phyloP scores from a whole-genome alignment of 2,797 vertebrate species.

The Nothura maculosa region DNA sequence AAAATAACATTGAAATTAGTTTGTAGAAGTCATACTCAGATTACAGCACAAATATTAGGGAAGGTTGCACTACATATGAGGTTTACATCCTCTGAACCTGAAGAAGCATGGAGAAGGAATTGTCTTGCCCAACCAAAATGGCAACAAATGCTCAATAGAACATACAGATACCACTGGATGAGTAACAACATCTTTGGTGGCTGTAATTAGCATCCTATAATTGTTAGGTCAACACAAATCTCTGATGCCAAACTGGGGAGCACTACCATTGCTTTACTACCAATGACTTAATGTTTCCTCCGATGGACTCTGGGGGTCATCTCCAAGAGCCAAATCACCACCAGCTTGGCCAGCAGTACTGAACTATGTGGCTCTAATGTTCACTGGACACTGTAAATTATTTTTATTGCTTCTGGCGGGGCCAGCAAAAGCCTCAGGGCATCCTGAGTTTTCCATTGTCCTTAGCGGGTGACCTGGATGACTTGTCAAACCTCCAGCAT shows the following conservation, averaged over 20 bases:
- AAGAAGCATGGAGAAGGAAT: not conserved
- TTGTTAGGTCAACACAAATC: not conserved
- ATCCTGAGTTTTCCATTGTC: not conserved
- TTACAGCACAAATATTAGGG: not conserved
- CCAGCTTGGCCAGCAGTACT: not conserved
- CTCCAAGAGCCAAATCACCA: not conserved
- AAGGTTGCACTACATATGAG: not conserved
- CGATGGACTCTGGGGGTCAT: not conserved
- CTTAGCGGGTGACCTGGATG: not conserved
- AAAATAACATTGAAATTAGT: not conserved
- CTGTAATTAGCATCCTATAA: not conserved
- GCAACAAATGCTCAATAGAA: not conserved
- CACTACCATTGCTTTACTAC: not conserved
- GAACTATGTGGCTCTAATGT: not conserved
- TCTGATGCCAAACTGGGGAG: not conserved
- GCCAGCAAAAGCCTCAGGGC: not conserved
- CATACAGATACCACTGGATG: not conserved
- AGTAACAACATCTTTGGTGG: not conserved
- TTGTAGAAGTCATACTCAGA: not conserved
- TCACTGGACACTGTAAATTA: not conserved
- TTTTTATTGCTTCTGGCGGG: not conserved
- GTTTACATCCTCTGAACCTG: not conserved
- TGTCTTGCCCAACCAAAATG: not conserved
- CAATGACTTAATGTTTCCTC: not conserved
- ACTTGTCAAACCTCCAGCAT: not conserved